phyloP scores from a whole-genome alignment of 2,888 invertebrate genomes.

The Drosophila engyochracea region DNA sequence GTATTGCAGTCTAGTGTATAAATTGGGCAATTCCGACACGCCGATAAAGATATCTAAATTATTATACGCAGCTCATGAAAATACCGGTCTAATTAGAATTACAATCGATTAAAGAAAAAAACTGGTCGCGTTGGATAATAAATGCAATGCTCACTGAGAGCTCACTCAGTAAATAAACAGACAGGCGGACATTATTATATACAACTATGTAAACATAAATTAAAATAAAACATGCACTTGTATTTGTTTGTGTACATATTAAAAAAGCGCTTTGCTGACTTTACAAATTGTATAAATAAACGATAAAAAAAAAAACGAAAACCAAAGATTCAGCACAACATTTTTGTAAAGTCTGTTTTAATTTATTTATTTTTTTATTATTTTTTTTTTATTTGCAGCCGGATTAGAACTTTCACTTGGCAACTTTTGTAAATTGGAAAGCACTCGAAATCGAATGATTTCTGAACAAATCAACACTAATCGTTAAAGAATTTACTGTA shows the following conservation, averaged over 20 bases:
- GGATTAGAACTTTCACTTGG: slow-evolving; percentile 76
- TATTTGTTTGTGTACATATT: neutral
- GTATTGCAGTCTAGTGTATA: slow-evolving; percentile 3
- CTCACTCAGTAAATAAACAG: neutral
- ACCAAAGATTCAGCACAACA: slow-evolving; percentile 37
- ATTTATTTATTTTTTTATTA: slow-evolving; percentile 1
- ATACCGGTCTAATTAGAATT: neutral
- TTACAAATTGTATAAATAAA: slow-evolving; percentile 47
- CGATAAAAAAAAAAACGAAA: slow-evolving; percentile 37
- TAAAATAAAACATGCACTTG: slow-evolving; percentile 1
- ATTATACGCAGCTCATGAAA: neutral
- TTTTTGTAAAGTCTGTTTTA: slow-evolving; percentile 25
- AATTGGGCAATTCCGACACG: slow-evolving; percentile 31
- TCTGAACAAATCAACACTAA: neutral
- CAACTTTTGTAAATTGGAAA: slow-evolving; percentile 44
- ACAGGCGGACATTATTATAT: slow-evolving; percentile 3
- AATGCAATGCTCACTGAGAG: slow-evolving; percentile 7
- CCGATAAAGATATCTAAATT: slow-evolving; percentile 23
- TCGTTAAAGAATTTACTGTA: neutral
- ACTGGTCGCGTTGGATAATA: slow-evolving; percentile 10
- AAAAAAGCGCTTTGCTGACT: slow-evolving; percentile 12
- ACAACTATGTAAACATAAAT: slow-evolving; percentile 9
- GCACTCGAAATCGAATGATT: slow-evolving; percentile 18
- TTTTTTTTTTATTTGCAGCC: slow-evolving; percentile 43
- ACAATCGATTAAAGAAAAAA: slow-evolving; percentile 5